Evolutionary conservation across 2,888 invertebrate species (phyloP), one percentile per base, ranked within the genome.

Genomic region (Monochamus alternatus): DNA sequence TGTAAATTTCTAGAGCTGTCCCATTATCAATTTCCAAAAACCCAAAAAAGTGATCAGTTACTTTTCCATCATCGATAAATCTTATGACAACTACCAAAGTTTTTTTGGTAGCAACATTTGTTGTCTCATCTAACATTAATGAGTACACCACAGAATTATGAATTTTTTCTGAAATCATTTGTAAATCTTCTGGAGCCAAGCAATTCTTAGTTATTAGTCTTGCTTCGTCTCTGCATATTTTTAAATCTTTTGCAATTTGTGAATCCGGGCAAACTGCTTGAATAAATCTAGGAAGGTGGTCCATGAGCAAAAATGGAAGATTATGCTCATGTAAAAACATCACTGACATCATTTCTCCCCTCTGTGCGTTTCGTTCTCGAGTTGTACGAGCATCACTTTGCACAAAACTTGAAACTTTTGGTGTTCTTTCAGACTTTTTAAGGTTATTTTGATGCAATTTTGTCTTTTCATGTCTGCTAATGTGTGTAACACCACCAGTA

Each of bases 11-110:
- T 47, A 30, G 44, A 14, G 47, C 44, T 64, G 44, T 64, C 3
- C 64, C 47, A 47, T 47, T 64, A n/a, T n/a, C n/a, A 47, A 64
- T 64, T 64, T 44, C 64, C 47, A 47, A 47, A 44, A 64, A 10
- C 22, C 47, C 47, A 64, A 64, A 62, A n/a, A 64, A 64, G 30
- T 64, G 64, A 44, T 44, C 64, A 43, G 62, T 62, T 43, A 62
- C 62, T 62, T 60, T 60, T 32, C 60, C 32, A 60, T 60, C 32
- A 60, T 60, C 32, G 12, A 60, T 60, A 32, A 60, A 60, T 32
- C 32, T 60, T 31, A 60, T 32, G 32, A 60, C 60, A 60, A 60
- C 60, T 32, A 60, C 60, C 31, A 60, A 60, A 60, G 60, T 60
- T 12, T 60, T 60, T 60, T 60, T 60, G 32, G 60, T 32, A 60